A percentile compares a stretch with the other conserved stretches of the same genome.
These are phyloP conservation scores for Micromesistius poutassou DNA, from an alignment of 2,797 vertebrate genomes.

Conservation along the genomic window DNA sequence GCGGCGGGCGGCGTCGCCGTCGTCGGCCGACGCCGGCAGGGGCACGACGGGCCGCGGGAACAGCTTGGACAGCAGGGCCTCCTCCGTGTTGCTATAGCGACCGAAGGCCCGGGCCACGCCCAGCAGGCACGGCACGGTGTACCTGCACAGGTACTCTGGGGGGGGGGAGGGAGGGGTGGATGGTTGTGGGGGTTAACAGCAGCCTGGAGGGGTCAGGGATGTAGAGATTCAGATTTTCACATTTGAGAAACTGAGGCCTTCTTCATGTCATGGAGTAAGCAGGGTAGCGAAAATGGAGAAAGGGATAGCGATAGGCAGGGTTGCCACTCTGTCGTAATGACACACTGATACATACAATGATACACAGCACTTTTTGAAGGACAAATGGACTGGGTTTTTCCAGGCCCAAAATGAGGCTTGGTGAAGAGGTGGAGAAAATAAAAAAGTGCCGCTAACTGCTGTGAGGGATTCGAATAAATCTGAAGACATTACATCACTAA, in stretches of 20 bases:
- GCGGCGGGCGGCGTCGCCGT: slow-evolving; percentile 77
- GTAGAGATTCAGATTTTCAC: neutral
- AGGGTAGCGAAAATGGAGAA: neutral
- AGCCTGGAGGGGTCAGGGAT: neutral
- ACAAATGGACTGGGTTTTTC: too few species aligned
- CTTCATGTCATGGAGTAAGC: neutral
- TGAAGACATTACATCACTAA: too few species aligned
- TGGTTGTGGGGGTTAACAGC: neutral
- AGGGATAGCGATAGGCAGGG: neutral
- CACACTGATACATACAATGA: too few species aligned
- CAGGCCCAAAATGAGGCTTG: too few species aligned
- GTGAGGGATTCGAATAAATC: too few species aligned
- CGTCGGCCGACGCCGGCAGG: slow-evolving; percentile 68
- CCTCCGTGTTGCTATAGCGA: slow-evolving; percentile 91
- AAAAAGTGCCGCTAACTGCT: neutral
- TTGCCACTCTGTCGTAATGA: too few species aligned
- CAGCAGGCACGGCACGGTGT: slow-evolving; percentile 86
- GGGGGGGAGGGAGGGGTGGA: neutral
- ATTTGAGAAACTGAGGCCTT: neutral
- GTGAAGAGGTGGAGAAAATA: neutral
- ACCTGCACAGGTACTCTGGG: slow-evolving; percentile 89
- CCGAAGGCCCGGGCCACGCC: slow-evolving; percentile 93
- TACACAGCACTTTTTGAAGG: too few species aligned
- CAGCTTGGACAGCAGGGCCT: slow-evolving; percentile 90
- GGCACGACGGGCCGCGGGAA: slow-evolving; percentile 82